Conservation (phyloP, 2,113 vertebrate species). For the Cyphomyrus discorhynchus region DNA sequence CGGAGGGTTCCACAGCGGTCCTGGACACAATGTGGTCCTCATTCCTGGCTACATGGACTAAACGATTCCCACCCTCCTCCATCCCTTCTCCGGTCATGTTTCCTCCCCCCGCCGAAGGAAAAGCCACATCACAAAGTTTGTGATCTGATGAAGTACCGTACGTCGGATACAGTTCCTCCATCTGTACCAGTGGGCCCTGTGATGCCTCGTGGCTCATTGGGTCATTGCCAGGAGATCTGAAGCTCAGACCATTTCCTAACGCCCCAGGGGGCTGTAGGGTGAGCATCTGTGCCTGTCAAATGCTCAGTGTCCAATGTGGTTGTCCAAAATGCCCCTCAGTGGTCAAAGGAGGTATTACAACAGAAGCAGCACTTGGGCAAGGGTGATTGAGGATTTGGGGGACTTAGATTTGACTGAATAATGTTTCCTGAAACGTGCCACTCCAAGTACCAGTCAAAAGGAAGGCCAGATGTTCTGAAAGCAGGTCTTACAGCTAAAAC, state of each 20-base stretch:
- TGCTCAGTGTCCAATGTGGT: neutral
- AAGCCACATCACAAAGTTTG: neutral
- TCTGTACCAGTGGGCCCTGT: neutral
- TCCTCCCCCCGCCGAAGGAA: neutral
- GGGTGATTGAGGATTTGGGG: neutral
- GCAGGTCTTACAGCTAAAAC: neutral
- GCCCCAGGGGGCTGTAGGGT: neutral
- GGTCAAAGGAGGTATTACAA: neutral
- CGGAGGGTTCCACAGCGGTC: neutral
- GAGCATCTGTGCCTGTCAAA: neutral
- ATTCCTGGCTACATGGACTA: neutral
- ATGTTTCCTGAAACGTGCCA: neutral
- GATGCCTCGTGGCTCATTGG: neutral
- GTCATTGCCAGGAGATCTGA: neutral
- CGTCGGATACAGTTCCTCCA: neutral
- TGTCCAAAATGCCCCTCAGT: neutral
- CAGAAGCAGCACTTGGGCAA: neutral
- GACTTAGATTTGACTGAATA: neutral
- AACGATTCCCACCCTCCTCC: neutral
- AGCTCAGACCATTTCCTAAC: neutral
- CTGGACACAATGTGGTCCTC: neutral
- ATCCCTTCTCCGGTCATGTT: neutral
- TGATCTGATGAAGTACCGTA: neutral
- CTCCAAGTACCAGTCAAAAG: neutral
- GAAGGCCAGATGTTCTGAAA: neutral